A percentile compares a stretch with the other conserved stretches of the same genome.
Conservation (phyloP, 2,797 vertebrate genomes). For the Staurois parvus region DNA sequence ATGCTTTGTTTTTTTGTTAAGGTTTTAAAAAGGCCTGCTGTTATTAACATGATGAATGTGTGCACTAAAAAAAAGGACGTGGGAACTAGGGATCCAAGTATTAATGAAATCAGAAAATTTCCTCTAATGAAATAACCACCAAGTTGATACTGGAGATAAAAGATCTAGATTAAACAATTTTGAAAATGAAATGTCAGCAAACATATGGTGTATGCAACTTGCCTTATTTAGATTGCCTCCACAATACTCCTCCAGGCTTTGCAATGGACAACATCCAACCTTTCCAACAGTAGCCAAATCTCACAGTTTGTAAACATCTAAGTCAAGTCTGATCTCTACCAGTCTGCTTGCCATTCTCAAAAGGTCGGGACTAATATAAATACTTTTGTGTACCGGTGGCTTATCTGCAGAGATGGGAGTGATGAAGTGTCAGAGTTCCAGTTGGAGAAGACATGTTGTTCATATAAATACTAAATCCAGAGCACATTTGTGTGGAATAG, state of each 20-base stretch:
- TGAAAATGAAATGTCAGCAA: conserved; percentile 19
- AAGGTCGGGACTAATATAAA: not conserved
- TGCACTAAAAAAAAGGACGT: not conserved
- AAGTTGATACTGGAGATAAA: not conserved
- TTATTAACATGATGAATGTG: not conserved
- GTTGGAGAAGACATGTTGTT: conserved; percentile 35
- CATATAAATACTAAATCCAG: conserved; percentile 26
- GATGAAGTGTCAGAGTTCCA: conserved; percentile 21
- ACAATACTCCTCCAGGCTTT: not conserved
- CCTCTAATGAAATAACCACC: too few relatives aligned
- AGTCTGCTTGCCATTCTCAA: conserved; percentile 24
- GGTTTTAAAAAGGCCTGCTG: not conserved
- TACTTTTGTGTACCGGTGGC: conserved; percentile 1
- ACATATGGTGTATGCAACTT: conserved; percentile 13
- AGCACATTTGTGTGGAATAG: conserved; percentile 11
- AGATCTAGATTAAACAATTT: not conserved
- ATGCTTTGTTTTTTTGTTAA: not conserved
- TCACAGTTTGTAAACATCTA: conserved; percentile 53
- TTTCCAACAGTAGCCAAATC: conserved; percentile 47
- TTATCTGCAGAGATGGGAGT: not conserved
- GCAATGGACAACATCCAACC: conserved; percentile 6
- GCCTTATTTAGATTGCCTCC: conserved; percentile 3
- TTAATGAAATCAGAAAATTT: not conserved
- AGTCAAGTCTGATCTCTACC: conserved; percentile 5
- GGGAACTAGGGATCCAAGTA: not conserved